Evolutionary conservation across 1,140 invertebrate species (phyloP), one percentile per base, ranked within the genome.

Genomic region (Gyrodactylus salaris): DNA sequence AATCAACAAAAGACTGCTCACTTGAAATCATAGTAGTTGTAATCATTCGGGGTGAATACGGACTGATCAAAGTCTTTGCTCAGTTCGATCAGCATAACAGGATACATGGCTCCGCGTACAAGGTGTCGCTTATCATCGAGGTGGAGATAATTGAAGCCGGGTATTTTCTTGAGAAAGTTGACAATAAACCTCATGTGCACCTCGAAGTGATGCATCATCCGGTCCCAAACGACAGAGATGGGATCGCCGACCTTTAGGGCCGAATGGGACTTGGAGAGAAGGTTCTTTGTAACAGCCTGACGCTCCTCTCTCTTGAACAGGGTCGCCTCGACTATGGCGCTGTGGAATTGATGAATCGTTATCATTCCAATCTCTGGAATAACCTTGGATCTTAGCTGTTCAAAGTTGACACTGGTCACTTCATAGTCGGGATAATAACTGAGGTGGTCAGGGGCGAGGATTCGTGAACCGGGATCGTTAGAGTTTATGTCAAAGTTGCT

Each of bases 21-120:
- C 34, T 7, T 54, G n/a, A 54, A 54, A 54, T 54, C 34, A 54
- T 16, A 54, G 34, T 54, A 54, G n/a, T 54, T 54, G 34, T 54
- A 54, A 16, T 54, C 34, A 54, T 54, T n/a, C n/a, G 7, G 34
- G 7, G 7, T 16, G 7, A 16, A n/a, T n/a, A n/a, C n/a, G n/a
- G 34, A 54, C 34, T 54, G 7, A 16, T 54, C 34, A 54, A 54
- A 54, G 34, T 54, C 34, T 54, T 54, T 54, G n/a, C 34, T 54
- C 70, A 71, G 25, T 24, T 71, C 25, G 21, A 71, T 21, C 70
- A 71, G 25, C 70, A 71, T 71, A 25, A 71, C 26, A 20, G 70
- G 25, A 71, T 71, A 71, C 70, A 71, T 71, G 1, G 70, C 70
- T 24, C 26, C 70, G 24, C 25, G 70, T 20, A 71, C 70, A 20